Conservation (phyloP, 2,888 invertebrate species). For the Meloe dianella region DNA sequence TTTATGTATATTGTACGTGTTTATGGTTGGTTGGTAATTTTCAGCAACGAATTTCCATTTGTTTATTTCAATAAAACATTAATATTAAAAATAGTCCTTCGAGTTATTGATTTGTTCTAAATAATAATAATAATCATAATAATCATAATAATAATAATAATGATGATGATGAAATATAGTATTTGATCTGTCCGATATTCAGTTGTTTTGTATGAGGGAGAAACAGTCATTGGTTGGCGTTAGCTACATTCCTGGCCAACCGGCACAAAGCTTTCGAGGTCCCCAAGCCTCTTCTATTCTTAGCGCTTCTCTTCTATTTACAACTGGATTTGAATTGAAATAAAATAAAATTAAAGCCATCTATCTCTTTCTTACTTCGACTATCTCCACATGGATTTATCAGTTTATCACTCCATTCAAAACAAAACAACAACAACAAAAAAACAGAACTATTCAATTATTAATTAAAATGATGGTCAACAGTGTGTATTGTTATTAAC, state of each 20-base stretch:
- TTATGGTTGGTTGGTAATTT: neutral
- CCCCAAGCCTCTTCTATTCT: slow-evolving; percentile 31
- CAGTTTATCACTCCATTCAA: neutral
- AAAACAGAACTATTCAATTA: neutral
- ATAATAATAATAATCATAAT: neutral
- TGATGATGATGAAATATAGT: neutral
- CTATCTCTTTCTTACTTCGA: neutral
- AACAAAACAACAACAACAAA: too few relatives aligned
- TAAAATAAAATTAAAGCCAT: neutral
- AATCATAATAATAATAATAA: neutral
- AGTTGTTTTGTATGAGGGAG: slow-evolving; percentile 27
- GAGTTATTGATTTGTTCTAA: neutral
- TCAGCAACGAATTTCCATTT: neutral
- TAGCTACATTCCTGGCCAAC: slow-evolving; percentile 28
- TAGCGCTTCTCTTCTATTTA: slow-evolving; percentile 30
- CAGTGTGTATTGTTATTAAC: neutral
- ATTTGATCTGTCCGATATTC: neutral
- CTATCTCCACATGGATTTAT: neutral
- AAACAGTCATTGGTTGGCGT: slow-evolving; percentile 30
- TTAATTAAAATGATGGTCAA: slow-evolving; percentile 5
- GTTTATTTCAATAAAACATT: neutral
- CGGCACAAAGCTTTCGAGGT: slow-evolving; percentile 30
- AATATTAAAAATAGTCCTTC: neutral
- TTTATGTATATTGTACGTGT: neutral
- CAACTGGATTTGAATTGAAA: slow-evolving; percentile 14